Evolutionary conservation across 2,113 vertebrate genomes (phyloP).

Genomic region (Semicossyphus pulcher): DNA sequence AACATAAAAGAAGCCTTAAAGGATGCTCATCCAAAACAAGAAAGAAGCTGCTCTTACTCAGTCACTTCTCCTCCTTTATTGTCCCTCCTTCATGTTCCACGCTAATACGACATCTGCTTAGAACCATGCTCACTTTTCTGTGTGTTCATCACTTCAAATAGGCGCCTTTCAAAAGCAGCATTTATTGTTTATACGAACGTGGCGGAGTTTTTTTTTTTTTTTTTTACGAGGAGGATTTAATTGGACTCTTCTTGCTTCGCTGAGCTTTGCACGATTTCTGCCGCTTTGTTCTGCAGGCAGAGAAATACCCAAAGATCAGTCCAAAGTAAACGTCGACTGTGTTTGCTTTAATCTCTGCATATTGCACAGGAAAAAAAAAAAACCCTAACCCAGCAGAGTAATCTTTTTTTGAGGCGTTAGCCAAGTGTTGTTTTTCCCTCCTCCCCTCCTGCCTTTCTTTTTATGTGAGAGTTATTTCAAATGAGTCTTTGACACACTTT

Average conservation of each 20-base stretch:
- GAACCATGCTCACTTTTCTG: background rate
- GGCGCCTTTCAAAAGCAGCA: constrained; percentile 26
- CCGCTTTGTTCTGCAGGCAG: constrained; percentile 61
- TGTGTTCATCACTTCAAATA: constrained; percentile 51
- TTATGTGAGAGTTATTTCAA: constrained; percentile 50
- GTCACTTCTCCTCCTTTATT: constrained; percentile 2
- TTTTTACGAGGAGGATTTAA: constrained; percentile 57
- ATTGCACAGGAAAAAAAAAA: constrained; percentile 51
- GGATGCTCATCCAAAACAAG: background rate
- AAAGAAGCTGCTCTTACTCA: background rate
- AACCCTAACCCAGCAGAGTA: constrained; percentile 46
- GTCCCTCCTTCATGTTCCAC: constrained; percentile 1
- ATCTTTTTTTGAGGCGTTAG: constrained; percentile 57
- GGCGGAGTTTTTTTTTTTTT: background rate
- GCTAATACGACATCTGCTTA: constrained; percentile 28
- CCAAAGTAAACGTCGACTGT: constrained; percentile 68
- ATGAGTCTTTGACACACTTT: constrained; percentile 57
- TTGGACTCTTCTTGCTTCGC: constrained; percentile 62
- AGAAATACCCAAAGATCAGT: constrained; percentile 68
- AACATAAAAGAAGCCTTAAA: background rate
- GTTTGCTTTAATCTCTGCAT: constrained; percentile 66
- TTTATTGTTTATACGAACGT: constrained; percentile 50
- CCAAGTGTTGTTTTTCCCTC: constrained; percentile 35
- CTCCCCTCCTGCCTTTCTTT: background rate
- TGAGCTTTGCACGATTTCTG: constrained; percentile 51